Base-by-base conservation (phyloP, 2,113 vertebrate species). In the Donacobius atricapilla region DNA sequence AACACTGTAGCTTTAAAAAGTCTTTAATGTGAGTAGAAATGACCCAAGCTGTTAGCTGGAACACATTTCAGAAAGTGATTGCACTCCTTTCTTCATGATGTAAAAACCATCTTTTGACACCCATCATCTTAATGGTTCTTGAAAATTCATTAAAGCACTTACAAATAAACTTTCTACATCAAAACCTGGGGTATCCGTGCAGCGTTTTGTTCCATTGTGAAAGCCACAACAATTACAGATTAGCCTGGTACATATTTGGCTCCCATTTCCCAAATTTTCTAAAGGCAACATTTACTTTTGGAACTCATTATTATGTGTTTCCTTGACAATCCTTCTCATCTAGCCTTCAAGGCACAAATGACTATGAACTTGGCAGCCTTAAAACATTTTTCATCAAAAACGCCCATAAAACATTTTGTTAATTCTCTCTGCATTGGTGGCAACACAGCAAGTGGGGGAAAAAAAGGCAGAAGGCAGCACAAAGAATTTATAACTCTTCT, bases 241-340 rank as follows among this genome's bases (percentile, higher is more conserved):
- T 95, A 88, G 20, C 61, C 76, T 91, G 71, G 31, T 72, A 81
- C 25, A 44, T 84, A 85, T 77, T 89, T 96, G 69, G 84, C 71
- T 95, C 47, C 61, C 64, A 11, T 70, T 81, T 90, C 39, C 58
- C 56, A 53, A 37, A 33, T 81, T 89, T 93, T 95, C 66, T 93
- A 89, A 95, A 97, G 51, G 78, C 64, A 90, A 77, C 66, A 73
- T 85, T 94, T 96, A 96, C 58, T 95, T 87, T 82, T 76, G 31
- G 83, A 97, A 89, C n/a, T 83, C 57, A 40, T 90, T 88, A 66
- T 47, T 91, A 78, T 73, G 80, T 93, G 95, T 94, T 91, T 97
- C 89, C 93, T 69, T 95, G 65, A 89, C 76, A 94, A 65, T 94
- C 44, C 66, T 89, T 91, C 94, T 82, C 80, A 89, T 90, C 63